Base-by-base conservation (phyloP, 1,140 invertebrate species). In the Bombus balteatus region DNA sequence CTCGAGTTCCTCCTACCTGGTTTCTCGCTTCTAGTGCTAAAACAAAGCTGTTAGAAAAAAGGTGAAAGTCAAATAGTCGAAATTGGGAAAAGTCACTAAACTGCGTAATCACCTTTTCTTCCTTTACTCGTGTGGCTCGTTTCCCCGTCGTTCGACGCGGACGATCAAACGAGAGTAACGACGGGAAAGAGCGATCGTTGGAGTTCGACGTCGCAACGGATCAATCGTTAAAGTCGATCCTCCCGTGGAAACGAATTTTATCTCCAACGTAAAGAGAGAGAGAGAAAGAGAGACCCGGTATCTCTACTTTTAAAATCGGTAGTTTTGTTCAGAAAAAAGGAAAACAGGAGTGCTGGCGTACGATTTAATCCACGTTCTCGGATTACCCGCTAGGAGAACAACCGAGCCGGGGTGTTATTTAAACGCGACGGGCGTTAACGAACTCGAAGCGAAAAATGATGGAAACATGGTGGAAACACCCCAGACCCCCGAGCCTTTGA, bases 391-490 rank as follows among this genome's bases (percentile, higher is more conserved):
- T n/a, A 62, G n/a, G 25, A 59, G 82, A 78, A 83, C 74, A 83
- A 78, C 62, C 34, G 65, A 34, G 10, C 32, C 25, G 41, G 15
- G 76, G 59, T 32, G 65, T 84, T 84, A 84, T 71, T 84, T 71
- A 79, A 84, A 78, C 37, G 75, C 75, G 65, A 37, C n/a, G 66
- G 65, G 57, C 75, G 66, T 70, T 84, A 84, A 84, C 82, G 82
- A 84, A 78, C 65, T 71, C 82, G n/a, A 37, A 59, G 47, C 75
- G 75, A 79, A 70, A 84, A 84, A 84, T 39, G 59, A 47, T 76
- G 59, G 81, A 83, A 65, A 77, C 66, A 70, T 43, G 59, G 25
- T 15, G 70, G 70, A 71, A 71, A 39, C 70, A 41, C 39, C 39
- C 39, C 12, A 28, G 25, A 5, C 15, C 22, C 41, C 25, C 0